Evolutionary conservation across 2,888 invertebrate genomes (phyloP), one percentile per base, ranked within the genome.

Genomic region (Leptinotarsa tumamoca): DNA sequence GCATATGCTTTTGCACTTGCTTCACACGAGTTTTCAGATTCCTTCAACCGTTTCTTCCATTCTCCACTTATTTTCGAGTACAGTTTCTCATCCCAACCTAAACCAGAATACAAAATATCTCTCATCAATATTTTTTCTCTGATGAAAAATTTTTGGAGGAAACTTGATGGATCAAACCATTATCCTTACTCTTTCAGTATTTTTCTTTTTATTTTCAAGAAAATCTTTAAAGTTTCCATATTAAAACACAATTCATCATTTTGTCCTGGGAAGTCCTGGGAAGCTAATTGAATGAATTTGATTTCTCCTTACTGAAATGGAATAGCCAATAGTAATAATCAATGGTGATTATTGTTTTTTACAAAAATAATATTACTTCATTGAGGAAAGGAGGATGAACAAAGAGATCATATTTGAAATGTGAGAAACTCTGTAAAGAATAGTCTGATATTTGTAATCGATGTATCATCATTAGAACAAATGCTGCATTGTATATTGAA

Each of bases 401-500:
- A 33, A 63, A 63, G 7, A 13, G 3, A 4, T 63, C 7, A 33
- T n/a, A 27, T 27, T 43, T 18, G 63, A 63, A 63, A 43, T 63
- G n/a, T n/a, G 43, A 43, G 27, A 43, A 63, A 63, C 4, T n/a
- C 13, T 15, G 17, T 63, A 33, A 27, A 63, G 7, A 63, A 63
- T 63, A 63, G 63, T 63, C 63, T 63, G 63, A 33, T 63, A 33
- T 33, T 63, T 33, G 33, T 63, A 63, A n/a, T 63, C 33, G 27
- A 63, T 63, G 63, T 43, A 33, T 33, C 15, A 58, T 58, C 63
- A 63, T 33, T 63, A 63, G 63, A 33, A 33, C 10, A 63, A 43
- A 13, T 33, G 63, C 63, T 63, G 43, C 43, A 63, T 33, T 63
- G 63, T 63, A 63, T 33, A 63, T 63, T 63, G 63, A 63, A 43